These are phyloP conservation scores for Rhingia campestris DNA, from an alignment of 2,888 invertebrate genomes.

Conservation along the genomic window DNA sequence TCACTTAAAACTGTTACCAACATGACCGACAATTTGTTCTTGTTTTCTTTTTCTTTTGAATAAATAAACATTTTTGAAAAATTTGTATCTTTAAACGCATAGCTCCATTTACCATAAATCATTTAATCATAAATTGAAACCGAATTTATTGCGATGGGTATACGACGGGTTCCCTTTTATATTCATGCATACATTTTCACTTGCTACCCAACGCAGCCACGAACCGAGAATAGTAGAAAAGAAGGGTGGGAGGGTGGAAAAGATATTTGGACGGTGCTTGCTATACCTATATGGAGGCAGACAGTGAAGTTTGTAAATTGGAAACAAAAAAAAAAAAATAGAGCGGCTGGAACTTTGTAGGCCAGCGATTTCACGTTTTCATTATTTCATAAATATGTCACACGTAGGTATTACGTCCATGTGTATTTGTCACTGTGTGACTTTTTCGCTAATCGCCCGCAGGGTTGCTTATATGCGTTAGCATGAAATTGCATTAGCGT, in stretches of 20 bases:
- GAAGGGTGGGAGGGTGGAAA: background rate
- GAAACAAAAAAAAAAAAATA: slow-evolving; percentile 58
- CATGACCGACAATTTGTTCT: slow-evolving; percentile 65
- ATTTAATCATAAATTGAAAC: slow-evolving; percentile 72
- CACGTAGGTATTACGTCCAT: slow-evolving; percentile 38
- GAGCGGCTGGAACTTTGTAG: slow-evolving; percentile 38
- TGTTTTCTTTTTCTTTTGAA: slow-evolving; percentile 47
- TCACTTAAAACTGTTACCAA: slow-evolving; percentile 46
- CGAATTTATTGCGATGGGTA: slow-evolving; percentile 58
- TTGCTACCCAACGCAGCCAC: slow-evolving; percentile 8
- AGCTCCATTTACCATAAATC: slow-evolving; percentile 65
- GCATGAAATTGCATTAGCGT: slow-evolving; percentile 72
- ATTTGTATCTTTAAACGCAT: slow-evolving; percentile 53
- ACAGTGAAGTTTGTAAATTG: slow-evolving; percentile 55
- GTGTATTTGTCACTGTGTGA: slow-evolving; percentile 10
- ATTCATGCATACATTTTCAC: slow-evolving; percentile 41
- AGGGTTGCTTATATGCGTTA: slow-evolving; percentile 61
- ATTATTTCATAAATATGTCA: slow-evolving; percentile 60
- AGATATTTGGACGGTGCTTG: slow-evolving; percentile 50
- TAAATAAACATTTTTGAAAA: slow-evolving; percentile 49
- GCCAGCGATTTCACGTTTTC: slow-evolving; percentile 56
- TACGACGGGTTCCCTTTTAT: slow-evolving; percentile 33
- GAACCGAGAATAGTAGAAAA: background rate
- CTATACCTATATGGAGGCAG: slow-evolving; percentile 36
- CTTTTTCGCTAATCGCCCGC: slow-evolving; percentile 26